Base-by-base conservation (phyloP, 2,888 invertebrate species). In the Rhagium mordax region DNA sequence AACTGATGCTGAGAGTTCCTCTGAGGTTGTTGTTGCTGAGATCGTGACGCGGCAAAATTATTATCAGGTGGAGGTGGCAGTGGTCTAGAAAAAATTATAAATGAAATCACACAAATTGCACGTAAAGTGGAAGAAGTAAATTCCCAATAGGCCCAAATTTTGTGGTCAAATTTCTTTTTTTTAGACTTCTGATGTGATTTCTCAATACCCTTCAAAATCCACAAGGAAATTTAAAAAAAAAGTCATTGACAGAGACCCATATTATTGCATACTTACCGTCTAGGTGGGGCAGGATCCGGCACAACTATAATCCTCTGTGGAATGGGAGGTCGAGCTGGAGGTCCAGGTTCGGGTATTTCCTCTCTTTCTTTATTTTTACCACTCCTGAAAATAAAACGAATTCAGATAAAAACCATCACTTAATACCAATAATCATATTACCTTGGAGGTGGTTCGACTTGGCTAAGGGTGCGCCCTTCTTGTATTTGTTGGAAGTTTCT, bases 401-500 rank as follows among this genome's bases (percentile, higher is more conserved):
- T 18, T 33, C 8, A 66, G 8, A 2, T 24, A 57, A 33, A 24
- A 24, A 48, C 24, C 18, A 55, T 18, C 7, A 71, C 7, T n/a
- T 5, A 3, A 20, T 1, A 21, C 18, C 10, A 51, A 13, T 13
- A 24, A 21, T 24, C 24, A 16, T 33, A 21, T 61, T 83, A 86
- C 86, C 87, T 85, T 57, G 87, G 91, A 57, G 90, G 91, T 84
- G 92, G 92, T 64, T 91, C 91, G 61, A 85, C 87, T 70, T 88
- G 91, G 74, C 91, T 91, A 70, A 92, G 88, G 69, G 93, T 91
- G 74, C 93, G 89, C 69, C 93, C 93, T 84, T 93, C 97, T 89
- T 99, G 99, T 81, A 99, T 97, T 88, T 98, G 97, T 87, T 98
- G 98, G 92, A 99, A 99, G 90, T 99, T 99, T 74, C 98, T 92